Base-by-base conservation (phyloP, 2,113 vertebrate species). In the Antechinus flavipes region DNA sequence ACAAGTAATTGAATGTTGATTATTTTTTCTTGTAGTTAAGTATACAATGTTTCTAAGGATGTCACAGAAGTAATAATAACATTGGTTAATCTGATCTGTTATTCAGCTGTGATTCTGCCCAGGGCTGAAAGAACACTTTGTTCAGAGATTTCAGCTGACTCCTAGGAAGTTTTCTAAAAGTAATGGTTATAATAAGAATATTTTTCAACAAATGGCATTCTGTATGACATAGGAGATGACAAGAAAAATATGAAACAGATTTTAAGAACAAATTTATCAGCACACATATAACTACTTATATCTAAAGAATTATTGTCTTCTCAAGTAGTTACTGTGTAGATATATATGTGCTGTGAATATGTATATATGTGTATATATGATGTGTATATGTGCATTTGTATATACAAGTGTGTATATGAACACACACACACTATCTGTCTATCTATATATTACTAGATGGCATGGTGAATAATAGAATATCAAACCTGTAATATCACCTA, bases 1-100 rank as follows among this genome's bases (percentile, higher is more conserved):
- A 91, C 27, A 92, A 50, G 94, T 97, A 97, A 97, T 93, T 47
- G 84, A 93, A 55, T 92, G 10, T 46, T 97, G 35, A 95, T 97
- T 90, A 95, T 93, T 96, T 94, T 49, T 95, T 97, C 92, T 94
- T 92, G 94, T 22, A 91, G 50, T 14, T 90, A 91, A 54, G 47
- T 91, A 90, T 56, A 91, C 94, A 23, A 1, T 50, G 91, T 97
- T 97, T 94, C 93, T 93, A 92, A 97, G 96, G 94, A 76, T 84
- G 92, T 61, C 93, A 68, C 96, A 92, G 93, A n/a, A 76, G 53
- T 5, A 30, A 9, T 35, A 84, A 94, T 27, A 30, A 30, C 2
- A 0, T 55, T 96, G 58, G 46, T 94, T 93, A 91, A 95, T 95
- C 46, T 30, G 56, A 42, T 54, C 90, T 92, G 90, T 93, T 95